Percentiles rank a stretch among this genome's conserved stretches.
phyloP scores from a whole-genome alignment of 2,113 vertebrate species.

The Poeciliopsis prolifica region DNA sequence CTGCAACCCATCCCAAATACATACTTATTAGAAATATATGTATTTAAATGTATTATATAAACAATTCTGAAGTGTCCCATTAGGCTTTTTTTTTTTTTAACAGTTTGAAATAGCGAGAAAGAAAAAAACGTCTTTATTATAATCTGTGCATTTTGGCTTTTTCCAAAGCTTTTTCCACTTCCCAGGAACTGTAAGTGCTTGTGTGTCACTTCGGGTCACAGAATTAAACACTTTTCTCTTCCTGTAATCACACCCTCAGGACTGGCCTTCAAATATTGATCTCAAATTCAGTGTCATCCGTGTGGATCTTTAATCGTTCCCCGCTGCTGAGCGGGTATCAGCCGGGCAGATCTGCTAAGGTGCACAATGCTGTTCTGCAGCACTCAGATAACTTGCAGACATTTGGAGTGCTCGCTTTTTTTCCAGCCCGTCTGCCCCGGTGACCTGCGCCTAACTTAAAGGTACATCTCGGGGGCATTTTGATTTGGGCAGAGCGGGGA shows the following conservation, averaged over 20 bases:
- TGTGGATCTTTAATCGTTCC: constrained; percentile 70
- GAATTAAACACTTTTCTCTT: constrained; percentile 48
- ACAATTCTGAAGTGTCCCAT: too few species aligned
- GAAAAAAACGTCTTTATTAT: background rate
- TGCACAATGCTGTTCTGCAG: constrained; percentile 77
- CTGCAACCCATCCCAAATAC: background rate
- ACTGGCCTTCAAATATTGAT: constrained; percentile 78
- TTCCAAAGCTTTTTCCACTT: constrained; percentile 63
- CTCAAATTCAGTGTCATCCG: constrained; percentile 71
- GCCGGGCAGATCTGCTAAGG: constrained; percentile 70
- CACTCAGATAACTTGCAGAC: constrained; percentile 77
- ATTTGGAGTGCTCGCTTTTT: constrained; percentile 72
- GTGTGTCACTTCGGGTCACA: constrained; percentile 36
- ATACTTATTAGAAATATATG: background rate
- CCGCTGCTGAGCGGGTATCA: constrained; percentile 67
- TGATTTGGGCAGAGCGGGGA: constrained; percentile 77
- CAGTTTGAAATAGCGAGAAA: background rate
- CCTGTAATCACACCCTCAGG: constrained; percentile 72
- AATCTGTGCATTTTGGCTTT: background rate
- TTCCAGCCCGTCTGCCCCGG: constrained; percentile 63
- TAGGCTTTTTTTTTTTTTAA: too few species aligned
- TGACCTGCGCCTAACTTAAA: constrained; percentile 84
- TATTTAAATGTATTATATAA: too few species aligned
- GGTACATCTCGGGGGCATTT: constrained; percentile 83
- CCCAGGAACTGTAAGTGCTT: constrained; percentile 23